Base-by-base conservation (phyloP, 1,140 invertebrate genomes). In the Nephotettix cincticeps region DNA sequence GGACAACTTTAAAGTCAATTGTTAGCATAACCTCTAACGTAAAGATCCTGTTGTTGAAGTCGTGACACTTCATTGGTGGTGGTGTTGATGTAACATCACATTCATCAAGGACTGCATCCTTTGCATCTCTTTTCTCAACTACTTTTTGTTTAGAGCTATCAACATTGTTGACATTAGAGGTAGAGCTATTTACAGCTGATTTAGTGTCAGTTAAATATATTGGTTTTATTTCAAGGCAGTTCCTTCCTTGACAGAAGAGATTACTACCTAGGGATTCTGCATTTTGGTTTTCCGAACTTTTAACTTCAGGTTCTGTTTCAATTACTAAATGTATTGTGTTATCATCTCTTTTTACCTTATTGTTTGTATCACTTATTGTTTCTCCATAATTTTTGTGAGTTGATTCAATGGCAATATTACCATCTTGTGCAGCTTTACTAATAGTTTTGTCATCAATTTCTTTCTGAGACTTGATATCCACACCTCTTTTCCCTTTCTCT, bases 21-120 rank as follows among this genome's bases (percentile, higher is more conserved):
- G 88, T 86, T n/a, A 88, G 81, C 72, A 89, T 76, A 0, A 85
- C 81, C 75, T 89, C 87, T 19, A 88, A 82, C 13, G 17, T 65
- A 65, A 36, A 65, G 9, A 36, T 32, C 19, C 36, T 65, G 13
- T 19, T 17, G 27, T 36, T 23, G 23, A 36, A 65, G 25, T 61
- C 56, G 13, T 21, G 2, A 27, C 56, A 61, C 23, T 6, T 28
- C 1, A 61, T 6, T 3, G 21, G 21, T 27, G 25, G 1, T 61
- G 27, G 2, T 25, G 56, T 61, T 27, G 56, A 21, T 61, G 13
- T 6, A 6, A 9, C 56, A 6, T 6, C 4, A 61, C 14, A 61
- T 11, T 27, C 56, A 29, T 61, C 56, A n/a, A n/a, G n/a, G n/a
- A n/a, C n/a, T n/a, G n/a, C n/a, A 6, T 28, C 23, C 25, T 14